Base-by-base conservation (phyloP, 2,797 vertebrate species). In the Helarctos malayanus region DNA sequence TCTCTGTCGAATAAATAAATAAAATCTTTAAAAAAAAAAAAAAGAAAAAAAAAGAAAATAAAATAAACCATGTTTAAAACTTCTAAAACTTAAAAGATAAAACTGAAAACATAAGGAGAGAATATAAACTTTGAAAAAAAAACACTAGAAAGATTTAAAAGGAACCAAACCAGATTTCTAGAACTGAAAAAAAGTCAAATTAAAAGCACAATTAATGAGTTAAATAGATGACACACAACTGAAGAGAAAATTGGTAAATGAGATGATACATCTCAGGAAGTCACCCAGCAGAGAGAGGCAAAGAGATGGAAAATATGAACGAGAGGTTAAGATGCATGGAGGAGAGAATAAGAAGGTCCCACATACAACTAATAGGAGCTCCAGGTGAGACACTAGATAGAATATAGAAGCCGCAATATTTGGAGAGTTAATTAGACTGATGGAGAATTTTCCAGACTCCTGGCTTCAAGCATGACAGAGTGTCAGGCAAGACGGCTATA, bases 171-270 rank as follows among this genome's bases (percentile, higher is more conserved):
- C 23, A 89, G 27, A 82, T 88, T 85, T 97, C 73, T 82, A 93
- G 71, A 86, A 83, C 47, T 57, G 18, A 27, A 45, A 59, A 82
- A 90, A 79, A 73, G 9, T 32, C 78, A 87, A 96, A 79, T 88
- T 87, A 73, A 94, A 95, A 97, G 38, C 14, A 56, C 25, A 92
- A n/a, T 25, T 35, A 32, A 65, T 81, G 27, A 80, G n/a, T 80
- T 87, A 85, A 94, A 92, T 32, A 82, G 12, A 54, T 87, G 35
- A 90, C 68, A 95, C 11, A 79, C 13, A 69, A 57, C 4, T 71
- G 11, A 89, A 93, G 32, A 91, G 84, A 95, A 84, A 94, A 35
- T 29, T 9, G 85, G 80, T 80, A 27, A 91, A 88, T 29, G 82
- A 38, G 83, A 94, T 71, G 15, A 68, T 38, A 65, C 0, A 49